These are phyloP conservation scores for Toxotes chatareus DNA, from an alignment of 2,113 vertebrate genomes.

Conservation along the genomic window DNA sequence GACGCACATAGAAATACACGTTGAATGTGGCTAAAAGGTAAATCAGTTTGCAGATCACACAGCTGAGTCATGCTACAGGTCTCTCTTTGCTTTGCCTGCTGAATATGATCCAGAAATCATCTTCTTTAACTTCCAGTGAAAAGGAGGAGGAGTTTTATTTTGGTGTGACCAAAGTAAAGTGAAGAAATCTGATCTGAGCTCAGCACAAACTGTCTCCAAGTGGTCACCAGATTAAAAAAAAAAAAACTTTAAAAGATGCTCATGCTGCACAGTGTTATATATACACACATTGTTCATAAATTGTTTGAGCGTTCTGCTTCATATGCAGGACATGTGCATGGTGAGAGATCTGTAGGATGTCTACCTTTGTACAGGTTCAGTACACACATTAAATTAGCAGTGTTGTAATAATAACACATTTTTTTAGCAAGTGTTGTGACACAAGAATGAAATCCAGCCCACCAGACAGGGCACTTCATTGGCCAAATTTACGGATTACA, in stretches of 20 bases:
- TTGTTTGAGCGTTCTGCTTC: not conserved
- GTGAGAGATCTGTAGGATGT: not conserved
- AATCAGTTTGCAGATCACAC: not conserved
- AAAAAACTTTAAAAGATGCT: not conserved
- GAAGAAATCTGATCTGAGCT: not conserved
- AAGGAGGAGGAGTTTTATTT: not conserved
- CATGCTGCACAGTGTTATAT: too few species aligned
- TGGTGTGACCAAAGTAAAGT: not conserved
- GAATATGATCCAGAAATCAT: not conserved
- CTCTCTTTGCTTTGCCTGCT: too few species aligned
- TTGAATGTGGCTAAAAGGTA: not conserved
- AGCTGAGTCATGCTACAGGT: not conserved
- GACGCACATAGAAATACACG: not conserved
- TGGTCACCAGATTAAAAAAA: not conserved
- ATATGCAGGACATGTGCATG: not conserved
- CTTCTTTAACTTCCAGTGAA: not conserved
- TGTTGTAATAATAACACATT: too few species aligned
- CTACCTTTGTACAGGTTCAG: not conserved
- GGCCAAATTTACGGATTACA: too few species aligned
- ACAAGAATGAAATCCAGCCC: slow-evolving; percentile 3
- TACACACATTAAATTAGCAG: not conserved
- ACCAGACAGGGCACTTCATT: not conserved
- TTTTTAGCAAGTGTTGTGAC: not conserved
- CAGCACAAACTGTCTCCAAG: too few species aligned
- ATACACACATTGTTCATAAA: not conserved